Evolutionary conservation across 2,113 vertebrate genomes (phyloP).

Genomic region (Hypanus sabinus): DNA sequence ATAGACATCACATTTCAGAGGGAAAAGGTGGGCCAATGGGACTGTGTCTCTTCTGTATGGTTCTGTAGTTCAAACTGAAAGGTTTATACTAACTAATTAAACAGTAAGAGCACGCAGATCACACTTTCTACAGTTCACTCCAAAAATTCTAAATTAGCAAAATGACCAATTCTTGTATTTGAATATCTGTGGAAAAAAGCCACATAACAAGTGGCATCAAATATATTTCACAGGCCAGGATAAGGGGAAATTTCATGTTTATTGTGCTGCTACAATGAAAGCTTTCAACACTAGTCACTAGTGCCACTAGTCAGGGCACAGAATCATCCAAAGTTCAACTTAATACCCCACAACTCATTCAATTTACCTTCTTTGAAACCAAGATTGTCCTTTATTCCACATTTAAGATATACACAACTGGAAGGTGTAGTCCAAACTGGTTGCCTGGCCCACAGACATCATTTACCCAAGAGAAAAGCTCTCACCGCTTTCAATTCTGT

Average conservation of each 20-base stretch:
- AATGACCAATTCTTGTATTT: neutral
- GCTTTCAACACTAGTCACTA: neutral
- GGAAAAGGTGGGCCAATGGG: neutral
- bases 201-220: neutral
- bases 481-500: neutral
- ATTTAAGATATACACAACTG: neutral
- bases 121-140: neutral
- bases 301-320: neutral
- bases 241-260: neutral
- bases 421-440: neutral
- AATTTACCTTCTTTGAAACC: neutral
- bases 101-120: neutral
- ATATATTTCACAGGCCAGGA: neutral
- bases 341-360: neutral
- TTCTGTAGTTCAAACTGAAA: neutral
- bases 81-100: neutral
- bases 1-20: too few relatives aligned
- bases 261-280: neutral
- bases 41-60: neutral
- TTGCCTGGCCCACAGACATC: too few relatives aligned
- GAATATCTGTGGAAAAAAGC: neutral
- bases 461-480: neutral
- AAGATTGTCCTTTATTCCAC: neutral
- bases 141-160: neutral
- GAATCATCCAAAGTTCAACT: neutral